Evolutionary conservation across 2,113 vertebrate genomes (phyloP), one percentile per base, ranked within the genome.

Genomic region (Erinaceus europaeus): DNA sequence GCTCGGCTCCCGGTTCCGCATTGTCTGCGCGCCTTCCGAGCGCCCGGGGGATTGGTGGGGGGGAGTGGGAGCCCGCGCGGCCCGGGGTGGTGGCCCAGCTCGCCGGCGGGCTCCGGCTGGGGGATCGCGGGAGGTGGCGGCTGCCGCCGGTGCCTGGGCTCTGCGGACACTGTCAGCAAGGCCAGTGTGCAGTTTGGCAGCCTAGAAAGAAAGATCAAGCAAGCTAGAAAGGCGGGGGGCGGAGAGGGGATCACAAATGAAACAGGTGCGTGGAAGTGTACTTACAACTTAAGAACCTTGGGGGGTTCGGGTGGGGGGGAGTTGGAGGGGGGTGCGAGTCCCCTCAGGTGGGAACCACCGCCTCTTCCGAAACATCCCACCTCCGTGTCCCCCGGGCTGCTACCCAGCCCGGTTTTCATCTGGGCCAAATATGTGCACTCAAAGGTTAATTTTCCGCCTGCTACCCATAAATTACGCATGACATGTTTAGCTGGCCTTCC

Each of bases 401-500:
- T 68, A 8, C 50, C 85, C 79, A 44, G 84, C 67, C 87, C 48
- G 42, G 32, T 79, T 84, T 95, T 94, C 95, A 65, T 83, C 89
- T n/a, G 93, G 95, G 97, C 96, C 97, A 95, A 94, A 92, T 94
- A 62, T 84, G 86, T 95, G 96, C 97, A 97, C 94, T 82, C 96
- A 97, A 95, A 98, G 98, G 97, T 97, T 97, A 98, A 97, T 97
- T 96, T 76, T 96, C 94, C 95, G 97, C 94, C 96, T 94, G 94
- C 96, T 95, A 90, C 96, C 96, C 97, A 96, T 97, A 97, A 98
- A 98, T 98, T 97, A 98, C 96, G 96, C 96, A 97, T 97, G 98
- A 97, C 98, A 98, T 98, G 97, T 98, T 98, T 97, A 97, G 97
- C 97, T 93, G 96, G 85, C 93, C 96, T 95, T 96, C 98, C 98